Base-by-base conservation (phyloP, 2,113 vertebrate species). In the Elephantulus edwardii region DNA sequence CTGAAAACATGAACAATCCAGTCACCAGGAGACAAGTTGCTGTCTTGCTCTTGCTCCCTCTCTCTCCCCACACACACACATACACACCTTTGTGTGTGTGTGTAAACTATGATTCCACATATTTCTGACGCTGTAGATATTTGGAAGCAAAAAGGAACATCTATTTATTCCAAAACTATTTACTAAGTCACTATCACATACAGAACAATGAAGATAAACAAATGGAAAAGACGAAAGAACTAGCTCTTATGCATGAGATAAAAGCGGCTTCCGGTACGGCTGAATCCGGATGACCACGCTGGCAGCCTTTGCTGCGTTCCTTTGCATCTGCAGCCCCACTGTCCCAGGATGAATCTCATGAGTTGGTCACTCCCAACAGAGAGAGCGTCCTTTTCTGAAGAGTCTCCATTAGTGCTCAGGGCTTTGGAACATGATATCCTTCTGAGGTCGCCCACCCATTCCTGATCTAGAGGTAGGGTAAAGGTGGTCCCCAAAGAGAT, bases 31-130 rank as follows among this genome's bases (percentile, higher is more conserved):
- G 30, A 8, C 60, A 38, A 17, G n/a, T 5, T 54, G 30, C 3
- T 58, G 52, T 42, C n/a, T 20, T 20, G 16, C 33, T 28, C 22
- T 48, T 42, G 11, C 74, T 58, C n/a, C n/a, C n/a, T n/a, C n/a
- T n/a, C n/a, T n/a, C n/a, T n/a, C n/a, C n/a, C n/a, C n/a, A n/a
- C n/a, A n/a, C n/a, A n/a, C n/a, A n/a, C n/a, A n/a, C n/a, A n/a
- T n/a, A n/a, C n/a, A n/a, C n/a, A 3, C 72, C 4, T 24, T 3
- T 52, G 8, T 14, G 3, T 26, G 4, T 7, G 6, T 40, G 35
- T 24, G 8, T 70, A 16, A 76, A 83, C 42, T 8, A 54, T 5
- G 56, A 56, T 76, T 44, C 24, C 26, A 56, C 44, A 71, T n/a
- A 52, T 20, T 50, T 12, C 24, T 20, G 22, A 26, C 46, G 38